Percentiles rank a stretch among this genome's conserved stretches.
phyloP scores from a whole-genome alignment of 35 echinoderm and acorn worm genomes.

The Lytechinus pictus region DNA sequence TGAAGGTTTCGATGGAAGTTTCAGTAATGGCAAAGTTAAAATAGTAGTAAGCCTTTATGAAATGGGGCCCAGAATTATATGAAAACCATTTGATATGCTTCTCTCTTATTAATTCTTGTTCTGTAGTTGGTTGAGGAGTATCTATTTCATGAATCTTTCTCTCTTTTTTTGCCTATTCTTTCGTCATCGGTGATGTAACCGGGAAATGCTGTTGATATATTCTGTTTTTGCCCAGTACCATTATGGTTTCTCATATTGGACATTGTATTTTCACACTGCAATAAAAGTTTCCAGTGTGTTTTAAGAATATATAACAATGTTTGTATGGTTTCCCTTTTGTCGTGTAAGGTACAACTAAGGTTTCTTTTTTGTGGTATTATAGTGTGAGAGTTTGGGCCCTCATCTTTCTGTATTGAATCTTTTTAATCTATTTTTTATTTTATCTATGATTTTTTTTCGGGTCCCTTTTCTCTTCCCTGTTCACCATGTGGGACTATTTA shows the following conservation, averaged over 20 bases:
- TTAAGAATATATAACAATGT: neutral
- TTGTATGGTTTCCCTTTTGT: neutral
- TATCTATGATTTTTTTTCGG: no score
- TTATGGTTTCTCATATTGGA: slow-evolving; percentile 13
- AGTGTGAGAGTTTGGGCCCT: no score
- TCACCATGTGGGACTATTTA: no score
- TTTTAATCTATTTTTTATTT: no score
- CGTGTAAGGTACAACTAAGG: no score
- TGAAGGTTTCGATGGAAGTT: no score
- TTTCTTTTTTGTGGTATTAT: no score
- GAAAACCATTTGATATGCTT: neutral
- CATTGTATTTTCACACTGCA: slow-evolving; percentile 2
- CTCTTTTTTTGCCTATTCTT: neutral
- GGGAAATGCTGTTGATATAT: neutral
- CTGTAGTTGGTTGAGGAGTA: neutral
- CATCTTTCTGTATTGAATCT: no score
- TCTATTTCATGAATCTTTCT: slow-evolving; percentile 1
- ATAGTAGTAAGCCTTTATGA: no score
- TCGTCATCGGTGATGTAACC: neutral
- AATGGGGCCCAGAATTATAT: no score
- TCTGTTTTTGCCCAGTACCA: neutral
- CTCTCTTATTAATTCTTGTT: neutral
- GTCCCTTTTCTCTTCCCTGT: no score
- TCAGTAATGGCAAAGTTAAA: no score
- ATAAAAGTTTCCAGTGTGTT: slow-evolving; percentile 36